Percentiles rank a stretch among this genome's conserved stretches.
Conservation (phyloP, 2,888 invertebrate species). For the Esperia sulphurella region DNA sequence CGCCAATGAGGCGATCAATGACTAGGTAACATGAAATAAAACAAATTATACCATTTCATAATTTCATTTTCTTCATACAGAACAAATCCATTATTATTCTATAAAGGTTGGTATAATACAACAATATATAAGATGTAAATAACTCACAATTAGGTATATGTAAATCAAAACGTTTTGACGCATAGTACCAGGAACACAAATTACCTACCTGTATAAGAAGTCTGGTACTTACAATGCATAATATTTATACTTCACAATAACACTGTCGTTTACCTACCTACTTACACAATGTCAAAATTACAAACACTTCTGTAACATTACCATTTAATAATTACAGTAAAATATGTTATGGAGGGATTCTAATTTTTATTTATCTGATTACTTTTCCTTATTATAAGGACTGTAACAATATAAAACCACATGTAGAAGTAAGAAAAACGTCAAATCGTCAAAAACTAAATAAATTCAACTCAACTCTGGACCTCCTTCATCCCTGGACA, state of each 20-base stretch:
- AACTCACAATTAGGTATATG: background rate
- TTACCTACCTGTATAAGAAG: too few relatives aligned
- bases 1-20: too few relatives aligned
- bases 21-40: background rate
- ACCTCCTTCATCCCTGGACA: too few relatives aligned
- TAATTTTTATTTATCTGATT: background rate
- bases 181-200: too few relatives aligned
- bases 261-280: background rate
- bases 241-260: too few relatives aligned
- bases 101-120: conserved; percentile 1
- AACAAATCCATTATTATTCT: conserved; percentile 28
- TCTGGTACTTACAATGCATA: too few relatives aligned
- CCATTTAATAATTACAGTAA: background rate
- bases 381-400: background rate
- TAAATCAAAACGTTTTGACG: too few relatives aligned
- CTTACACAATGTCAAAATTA: background rate
- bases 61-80: conserved; percentile 21
- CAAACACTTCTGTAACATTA: background rate
- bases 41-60: conserved; percentile 5
- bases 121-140: background rate
- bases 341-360: background rate
- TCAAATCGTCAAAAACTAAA: too few relatives aligned
- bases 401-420: too few relatives aligned
- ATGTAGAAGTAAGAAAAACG: too few relatives aligned
- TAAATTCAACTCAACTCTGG: too few relatives aligned